Base-by-base conservation (phyloP, 1,140 invertebrate genomes). In the Aphaenogaster floridana region DNA sequence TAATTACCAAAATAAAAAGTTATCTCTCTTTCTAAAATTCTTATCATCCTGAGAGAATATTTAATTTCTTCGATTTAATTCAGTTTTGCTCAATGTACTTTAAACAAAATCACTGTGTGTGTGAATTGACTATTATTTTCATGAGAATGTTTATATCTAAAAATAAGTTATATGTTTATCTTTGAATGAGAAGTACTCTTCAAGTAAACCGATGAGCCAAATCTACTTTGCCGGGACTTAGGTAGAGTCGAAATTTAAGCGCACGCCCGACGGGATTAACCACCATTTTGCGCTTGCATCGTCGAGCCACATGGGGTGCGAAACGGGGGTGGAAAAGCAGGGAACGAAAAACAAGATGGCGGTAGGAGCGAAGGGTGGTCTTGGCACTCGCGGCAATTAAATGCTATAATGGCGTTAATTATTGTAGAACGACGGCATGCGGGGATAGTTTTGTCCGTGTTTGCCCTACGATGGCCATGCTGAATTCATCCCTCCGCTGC, bases 331-430 rank as follows among this genome's bases (percentile, higher is more conserved):
- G 85, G 72, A 72, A 86, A 72, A 63, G 89, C 84, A 83, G 86
- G 83, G 77, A 81, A 84, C 66, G 90, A 89, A 92, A 92, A 94
- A 93, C 93, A 93, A 93, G 91, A 93, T 93, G 92, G 92, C 92
- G 89, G 61, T 86, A 78, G 74, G n/a, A 76, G 34, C 86, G 87
- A 87, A 88, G 88, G 79, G 87, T 76, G 77, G 80, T 90, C 88
- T 88, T 91, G 87, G 79, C 86, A 91, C 88, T 87, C 86, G 86
- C 89, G 88, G 87, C 92, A 93, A 93, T 93, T 93, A 93, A 93
- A 93, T 92, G 91, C 91, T 91, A 91, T 93, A 92, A 93, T 93
- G 89, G 92, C 89, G 90, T 93, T 93, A 93, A 93, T 93, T 93
- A 93, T 92, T 89, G 89, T 88, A 89, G 88, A 83, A 88, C 86